Conservation (phyloP, 2,797 vertebrate genomes). For the Triplophysa bombifrons region DNA sequence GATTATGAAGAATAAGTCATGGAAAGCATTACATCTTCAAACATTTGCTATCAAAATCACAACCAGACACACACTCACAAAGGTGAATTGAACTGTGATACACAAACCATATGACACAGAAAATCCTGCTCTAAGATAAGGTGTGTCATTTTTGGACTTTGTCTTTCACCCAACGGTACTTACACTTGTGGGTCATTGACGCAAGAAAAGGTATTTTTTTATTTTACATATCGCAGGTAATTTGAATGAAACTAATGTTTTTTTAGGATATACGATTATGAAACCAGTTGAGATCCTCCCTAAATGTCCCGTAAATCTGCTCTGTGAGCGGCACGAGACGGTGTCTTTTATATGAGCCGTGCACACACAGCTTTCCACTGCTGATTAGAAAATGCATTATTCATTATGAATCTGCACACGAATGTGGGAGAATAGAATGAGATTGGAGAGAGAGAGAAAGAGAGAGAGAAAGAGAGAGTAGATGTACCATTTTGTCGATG, state of each 20-base stretch:
- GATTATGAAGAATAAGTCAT: conserved; percentile 6
- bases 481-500: conserved; percentile 12
- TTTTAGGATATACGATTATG: neutral
- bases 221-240: no score
- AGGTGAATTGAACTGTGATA: neutral
- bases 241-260: neutral
- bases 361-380: conserved; percentile 36
- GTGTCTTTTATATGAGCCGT: conserved; percentile 21
- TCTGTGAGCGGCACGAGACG: conserved; percentile 8
- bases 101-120: neutral
- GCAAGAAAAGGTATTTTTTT: no score
- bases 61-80: neutral
- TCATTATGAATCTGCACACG: conserved; percentile 56
- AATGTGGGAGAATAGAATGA: conserved; percentile 44
- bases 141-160: no score
- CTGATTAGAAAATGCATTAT: conserved; percentile 62
- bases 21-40: conserved; percentile 8
- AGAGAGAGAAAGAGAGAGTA: conserved; percentile 12
- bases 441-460: conserved; percentile 16
- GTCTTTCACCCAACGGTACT: no score
- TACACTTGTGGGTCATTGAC: no score
- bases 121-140: neutral
- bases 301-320: conserved; percentile 8
- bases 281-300: neutral
- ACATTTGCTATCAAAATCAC: neutral